These are phyloP conservation scores for Odobenus rosmarus DNA, from an alignment of 2,113 vertebrate species.

Conservation along the genomic window DNA sequence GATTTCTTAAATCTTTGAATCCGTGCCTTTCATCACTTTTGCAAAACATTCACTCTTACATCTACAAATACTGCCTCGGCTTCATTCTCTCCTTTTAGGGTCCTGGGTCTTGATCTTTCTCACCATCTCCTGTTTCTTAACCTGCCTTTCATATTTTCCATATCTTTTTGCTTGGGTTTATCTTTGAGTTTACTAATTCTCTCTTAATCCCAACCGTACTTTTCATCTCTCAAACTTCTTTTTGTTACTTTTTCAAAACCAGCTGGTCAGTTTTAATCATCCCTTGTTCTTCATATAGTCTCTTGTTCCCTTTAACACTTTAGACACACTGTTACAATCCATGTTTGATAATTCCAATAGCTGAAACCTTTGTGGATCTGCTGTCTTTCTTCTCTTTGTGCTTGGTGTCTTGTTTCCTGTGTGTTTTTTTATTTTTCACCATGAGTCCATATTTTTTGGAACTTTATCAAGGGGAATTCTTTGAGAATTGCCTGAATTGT, in stretches of 20 bases:
- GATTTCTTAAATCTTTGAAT: constrained; percentile 6
- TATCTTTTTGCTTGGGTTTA: neutral
- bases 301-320: neutral
- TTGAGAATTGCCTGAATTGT: neutral
- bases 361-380: neutral
- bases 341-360: neutral
- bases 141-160: neutral
- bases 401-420: neutral
- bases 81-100: neutral
- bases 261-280: constrained; percentile 4
- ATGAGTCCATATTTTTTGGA: neutral
- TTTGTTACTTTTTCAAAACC: neutral
- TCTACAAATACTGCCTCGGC: neutral
- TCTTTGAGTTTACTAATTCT: constrained; percentile 11
- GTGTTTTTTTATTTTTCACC: neutral
- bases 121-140: neutral
- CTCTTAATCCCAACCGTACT: neutral
- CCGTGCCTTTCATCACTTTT: neutral
- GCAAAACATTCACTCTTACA: neutral
- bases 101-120: neutral
- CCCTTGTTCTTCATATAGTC: neutral
- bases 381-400: neutral
- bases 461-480: neutral
- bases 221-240: neutral
- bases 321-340: neutral